Conservation (phyloP, 2,888 invertebrate genomes). For the Rhaphigaster nebulosa region DNA sequence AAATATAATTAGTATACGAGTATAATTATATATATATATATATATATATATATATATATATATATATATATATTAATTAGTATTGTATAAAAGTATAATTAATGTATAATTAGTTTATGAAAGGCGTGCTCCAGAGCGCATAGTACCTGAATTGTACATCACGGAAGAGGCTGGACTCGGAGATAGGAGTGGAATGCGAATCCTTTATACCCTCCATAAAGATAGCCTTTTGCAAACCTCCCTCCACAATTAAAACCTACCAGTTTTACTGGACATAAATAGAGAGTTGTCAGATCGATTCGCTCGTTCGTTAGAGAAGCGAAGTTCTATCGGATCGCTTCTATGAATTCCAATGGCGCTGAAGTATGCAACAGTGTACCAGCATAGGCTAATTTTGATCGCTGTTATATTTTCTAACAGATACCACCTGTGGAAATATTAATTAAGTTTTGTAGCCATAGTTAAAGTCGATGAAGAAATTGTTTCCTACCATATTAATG, state of each 20-base stretch:
- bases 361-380: neutral
- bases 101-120: neutral
- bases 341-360: neutral
- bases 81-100: too few species aligned
- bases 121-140: neutral
- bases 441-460: neutral
- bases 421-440: neutral
- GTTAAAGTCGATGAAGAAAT: neutral
- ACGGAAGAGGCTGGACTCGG: neutral
- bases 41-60: too few species aligned
- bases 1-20: too few species aligned
- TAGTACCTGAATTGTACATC: neutral
- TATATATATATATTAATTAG: too few species aligned
- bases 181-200: neutral
- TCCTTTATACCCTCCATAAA: conserved; percentile 9
- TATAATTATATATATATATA: too few species aligned
- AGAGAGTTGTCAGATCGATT: neutral
- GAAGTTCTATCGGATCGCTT: neutral
- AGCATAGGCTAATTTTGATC: neutral
- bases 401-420: neutral
- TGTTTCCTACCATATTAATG: neutral
- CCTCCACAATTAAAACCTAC: neutral
- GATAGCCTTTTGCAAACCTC: neutral
- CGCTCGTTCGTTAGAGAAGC: neutral
- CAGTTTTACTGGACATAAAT: neutral